phyloP scores from a whole-genome alignment of 2,113 vertebrate genomes.

The Cathartes aura region DNA sequence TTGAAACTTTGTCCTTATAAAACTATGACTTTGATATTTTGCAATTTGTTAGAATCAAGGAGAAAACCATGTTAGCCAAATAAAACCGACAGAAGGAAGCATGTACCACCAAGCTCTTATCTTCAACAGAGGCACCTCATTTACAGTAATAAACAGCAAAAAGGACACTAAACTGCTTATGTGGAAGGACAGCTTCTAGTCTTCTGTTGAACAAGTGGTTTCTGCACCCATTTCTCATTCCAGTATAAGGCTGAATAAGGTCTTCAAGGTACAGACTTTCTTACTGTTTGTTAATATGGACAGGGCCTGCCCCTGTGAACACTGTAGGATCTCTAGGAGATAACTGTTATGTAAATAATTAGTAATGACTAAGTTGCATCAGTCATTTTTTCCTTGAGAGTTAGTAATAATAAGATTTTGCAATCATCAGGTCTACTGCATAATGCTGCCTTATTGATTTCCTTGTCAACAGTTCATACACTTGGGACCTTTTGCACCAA shows the following conservation, averaged over 20 bases:
- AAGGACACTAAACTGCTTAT: not conserved
- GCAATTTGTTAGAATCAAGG: not conserved
- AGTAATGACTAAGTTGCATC: not conserved
- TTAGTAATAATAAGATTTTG: not conserved
- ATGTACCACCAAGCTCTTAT: not conserved
- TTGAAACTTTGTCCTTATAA: not conserved
- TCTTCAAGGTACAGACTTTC: not conserved
- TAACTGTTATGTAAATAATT: not conserved
- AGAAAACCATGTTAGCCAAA: not conserved
- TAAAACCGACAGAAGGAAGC: not conserved
- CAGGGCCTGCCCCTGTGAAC: not conserved
- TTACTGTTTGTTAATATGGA: not conserved
- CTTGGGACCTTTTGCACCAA: not conserved
- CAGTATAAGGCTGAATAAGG: not conserved
- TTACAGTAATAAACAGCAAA: not conserved
- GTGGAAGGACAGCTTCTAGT: not conserved
- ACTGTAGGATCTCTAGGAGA: not conserved
- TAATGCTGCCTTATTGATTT: not conserved
- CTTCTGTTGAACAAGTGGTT: not conserved
- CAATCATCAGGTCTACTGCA: not conserved
- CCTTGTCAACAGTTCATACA: accelerated
- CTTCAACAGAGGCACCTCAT: not conserved
- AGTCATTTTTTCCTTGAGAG: not conserved
- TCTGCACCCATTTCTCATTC: not conserved
- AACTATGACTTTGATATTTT: not conserved